Conservation (phyloP, 2,113 vertebrate species). For the Corythornis madagascariensis region DNA sequence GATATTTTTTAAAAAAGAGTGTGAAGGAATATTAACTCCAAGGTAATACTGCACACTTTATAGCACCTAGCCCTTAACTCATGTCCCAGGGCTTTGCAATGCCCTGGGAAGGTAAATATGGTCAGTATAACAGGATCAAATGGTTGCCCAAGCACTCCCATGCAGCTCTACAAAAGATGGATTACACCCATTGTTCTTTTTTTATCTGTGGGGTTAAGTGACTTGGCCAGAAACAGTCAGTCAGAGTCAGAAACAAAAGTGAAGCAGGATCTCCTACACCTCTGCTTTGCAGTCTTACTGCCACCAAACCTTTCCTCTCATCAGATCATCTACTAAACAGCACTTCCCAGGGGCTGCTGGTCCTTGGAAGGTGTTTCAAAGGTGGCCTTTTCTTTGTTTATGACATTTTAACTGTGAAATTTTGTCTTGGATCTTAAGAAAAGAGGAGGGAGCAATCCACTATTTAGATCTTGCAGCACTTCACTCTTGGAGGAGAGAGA, state of each 20-base stretch:
- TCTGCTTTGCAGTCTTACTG: background rate
- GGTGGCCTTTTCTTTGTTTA: background rate
- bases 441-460: background rate
- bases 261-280: background rate
- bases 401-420: background rate
- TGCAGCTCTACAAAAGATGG: background rate
- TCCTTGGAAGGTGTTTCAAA: background rate
- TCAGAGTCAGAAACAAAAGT: background rate
- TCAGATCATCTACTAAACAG: background rate
- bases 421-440: background rate
- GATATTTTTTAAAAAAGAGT: background rate
- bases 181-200: background rate
- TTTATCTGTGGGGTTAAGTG: slow-evolving; percentile 5
- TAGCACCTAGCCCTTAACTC: background rate
- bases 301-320: background rate
- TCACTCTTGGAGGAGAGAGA: background rate
- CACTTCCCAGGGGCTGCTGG: background rate
- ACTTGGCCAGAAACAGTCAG: background rate
- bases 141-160: background rate
- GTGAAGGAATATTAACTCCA: background rate
- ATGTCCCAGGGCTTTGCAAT: background rate
- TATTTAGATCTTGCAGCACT: background rate
- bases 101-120: background rate
- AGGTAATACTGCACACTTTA: background rate
- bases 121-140: background rate